These are phyloP conservation scores for Antrozous pallidus DNA, from an alignment of 2,797 vertebrate species.

Conservation along the genomic window DNA sequence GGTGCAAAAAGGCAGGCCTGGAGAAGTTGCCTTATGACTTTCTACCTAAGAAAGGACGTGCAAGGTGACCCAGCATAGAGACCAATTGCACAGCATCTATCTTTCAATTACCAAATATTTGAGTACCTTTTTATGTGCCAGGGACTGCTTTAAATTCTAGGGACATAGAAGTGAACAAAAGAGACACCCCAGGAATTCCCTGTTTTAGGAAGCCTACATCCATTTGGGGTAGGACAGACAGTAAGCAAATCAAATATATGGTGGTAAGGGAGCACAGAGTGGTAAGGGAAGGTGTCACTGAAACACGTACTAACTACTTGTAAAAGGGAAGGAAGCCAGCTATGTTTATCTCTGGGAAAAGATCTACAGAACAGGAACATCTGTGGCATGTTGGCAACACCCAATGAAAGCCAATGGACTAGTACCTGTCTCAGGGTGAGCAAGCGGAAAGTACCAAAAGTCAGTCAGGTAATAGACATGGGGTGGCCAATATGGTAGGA, in stretches of 20 bases:
- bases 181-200: background rate
- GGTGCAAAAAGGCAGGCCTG: background rate
- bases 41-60: background rate
- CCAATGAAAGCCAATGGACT: background rate
- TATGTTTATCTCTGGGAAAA: background rate
- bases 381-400: background rate
- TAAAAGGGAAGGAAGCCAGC: background rate
- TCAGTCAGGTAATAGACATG: background rate
- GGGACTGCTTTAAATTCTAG: background rate
- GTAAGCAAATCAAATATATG: background rate
- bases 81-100: background rate
- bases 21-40: background rate
- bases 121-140: background rate
- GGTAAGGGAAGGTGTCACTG: background rate
- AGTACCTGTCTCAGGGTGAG: background rate
- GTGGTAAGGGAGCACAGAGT: background rate
- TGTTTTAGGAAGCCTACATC: background rate
- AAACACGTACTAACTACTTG: background rate
- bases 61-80: background rate
- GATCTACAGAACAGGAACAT: background rate
- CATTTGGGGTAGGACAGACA: background rate
- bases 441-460: background rate
- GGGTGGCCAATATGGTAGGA: slow-evolving; percentile 8
- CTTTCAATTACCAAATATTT: background rate
- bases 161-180: background rate